These are phyloP conservation scores for Meiosimyza decipiens DNA, from an alignment of 2,888 invertebrate genomes.

Conservation along the genomic window DNA sequence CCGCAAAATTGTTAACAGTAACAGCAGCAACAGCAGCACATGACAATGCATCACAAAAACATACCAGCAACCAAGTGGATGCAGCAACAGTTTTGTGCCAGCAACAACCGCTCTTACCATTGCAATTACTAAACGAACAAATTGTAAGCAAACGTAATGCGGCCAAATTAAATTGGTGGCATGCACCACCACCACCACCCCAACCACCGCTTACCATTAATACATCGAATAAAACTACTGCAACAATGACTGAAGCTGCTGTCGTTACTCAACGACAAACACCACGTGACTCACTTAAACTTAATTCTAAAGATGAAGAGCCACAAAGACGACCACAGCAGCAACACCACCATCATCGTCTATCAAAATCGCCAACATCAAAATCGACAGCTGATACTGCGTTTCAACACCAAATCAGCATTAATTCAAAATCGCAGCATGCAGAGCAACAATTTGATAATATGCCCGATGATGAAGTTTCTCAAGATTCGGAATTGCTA, in stretches of 20 bases:
- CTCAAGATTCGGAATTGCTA: slow-evolving; percentile 45
- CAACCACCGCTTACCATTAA: slow-evolving; percentile 39
- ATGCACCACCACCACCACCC: slow-evolving; percentile 48
- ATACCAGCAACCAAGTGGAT: background rate
- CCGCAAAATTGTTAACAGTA: background rate
- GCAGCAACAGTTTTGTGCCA: background rate
- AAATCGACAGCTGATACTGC: slow-evolving; percentile 6
- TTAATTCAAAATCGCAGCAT: slow-evolving; percentile 5
- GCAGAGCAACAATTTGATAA: slow-evolving; percentile 5
- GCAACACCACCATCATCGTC: slow-evolving; percentile 7
- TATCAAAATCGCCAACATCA: slow-evolving; percentile 23
- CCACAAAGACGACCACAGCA: background rate
- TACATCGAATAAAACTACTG: slow-evolving; percentile 2
- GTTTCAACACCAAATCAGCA: slow-evolving; percentile 11
- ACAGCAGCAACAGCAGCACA: background rate
- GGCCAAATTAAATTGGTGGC: slow-evolving; percentile 59
- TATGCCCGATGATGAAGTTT: slow-evolving; percentile 38
- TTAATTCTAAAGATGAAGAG: background rate
- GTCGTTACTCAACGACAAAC: too few species aligned
- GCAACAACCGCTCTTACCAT: slow-evolving; percentile 27
- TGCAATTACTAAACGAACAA: slow-evolving; percentile 35
- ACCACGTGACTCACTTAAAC: background rate
- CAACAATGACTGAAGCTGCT: slow-evolving; percentile 1
- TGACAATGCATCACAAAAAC: too few species aligned
- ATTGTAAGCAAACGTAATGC: slow-evolving; percentile 51